These are phyloP conservation scores for Salpingus planirostris DNA, from an alignment of 2,888 invertebrate species.

Conservation along the genomic window DNA sequence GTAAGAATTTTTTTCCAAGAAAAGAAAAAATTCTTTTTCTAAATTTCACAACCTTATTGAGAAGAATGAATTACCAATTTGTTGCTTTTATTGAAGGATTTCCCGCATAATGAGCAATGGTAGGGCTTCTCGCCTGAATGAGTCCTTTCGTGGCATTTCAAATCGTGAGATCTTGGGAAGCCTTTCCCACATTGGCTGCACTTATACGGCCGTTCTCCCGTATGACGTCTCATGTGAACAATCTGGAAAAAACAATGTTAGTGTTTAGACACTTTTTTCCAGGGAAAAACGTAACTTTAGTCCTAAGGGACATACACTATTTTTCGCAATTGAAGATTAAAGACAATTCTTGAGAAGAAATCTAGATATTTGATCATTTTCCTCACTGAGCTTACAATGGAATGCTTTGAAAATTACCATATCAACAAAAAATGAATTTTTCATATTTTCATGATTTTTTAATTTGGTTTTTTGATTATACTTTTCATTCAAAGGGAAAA, in stretches of 20 bases:
- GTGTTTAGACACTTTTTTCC: background rate
- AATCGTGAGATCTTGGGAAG: constrained; percentile 41
- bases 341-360: too few species aligned
- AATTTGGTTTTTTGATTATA: too few species aligned
- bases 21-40: constrained; percentile 3
- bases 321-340: too few species aligned
- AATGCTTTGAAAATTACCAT: too few species aligned
- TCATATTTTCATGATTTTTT: too few species aligned
- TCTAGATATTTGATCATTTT: too few species aligned
- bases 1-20: too few species aligned
- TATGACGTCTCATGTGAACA: constrained; percentile 42
- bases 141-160: constrained; percentile 42
- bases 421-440: too few species aligned
- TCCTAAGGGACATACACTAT: too few species aligned
- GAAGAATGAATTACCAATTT: constrained; percentile 37
- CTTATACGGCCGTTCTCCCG: constrained; percentile 41
- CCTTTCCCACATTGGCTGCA: constrained; percentile 41
- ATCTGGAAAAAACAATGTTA: constrained; percentile 32
- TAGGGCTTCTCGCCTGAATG: constrained; percentile 43
- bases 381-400: too few species aligned
- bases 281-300: too few species aligned
- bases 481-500: too few species aligned
- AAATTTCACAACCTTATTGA: background rate
- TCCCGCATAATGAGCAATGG: constrained; percentile 40
- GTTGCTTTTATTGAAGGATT: constrained; percentile 43